A percentile compares a stretch with the other conserved stretches of the same genome.
Evolutionary conservation across 1,140 invertebrate genomes (phyloP).

Genomic region (Plectus sambesii): DNA sequence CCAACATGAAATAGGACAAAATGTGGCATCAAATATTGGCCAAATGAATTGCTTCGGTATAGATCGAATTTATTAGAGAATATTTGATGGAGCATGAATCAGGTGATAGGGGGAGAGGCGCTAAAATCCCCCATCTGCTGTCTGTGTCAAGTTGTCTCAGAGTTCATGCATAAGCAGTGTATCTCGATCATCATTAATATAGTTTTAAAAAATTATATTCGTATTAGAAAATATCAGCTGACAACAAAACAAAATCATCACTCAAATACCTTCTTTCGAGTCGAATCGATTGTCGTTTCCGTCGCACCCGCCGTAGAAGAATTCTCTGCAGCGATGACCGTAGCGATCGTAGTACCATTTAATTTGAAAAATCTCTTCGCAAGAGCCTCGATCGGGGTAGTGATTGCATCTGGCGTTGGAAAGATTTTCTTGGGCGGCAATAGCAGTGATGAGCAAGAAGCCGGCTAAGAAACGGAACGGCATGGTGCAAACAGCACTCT

Average conservation of each 20-base stretch:
- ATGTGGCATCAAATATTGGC: no score
- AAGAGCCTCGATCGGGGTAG: constrained; percentile 23
- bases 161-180: background rate
- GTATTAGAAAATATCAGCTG: constrained; percentile 1
- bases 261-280: constrained; percentile 18
- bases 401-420: constrained; percentile 23
- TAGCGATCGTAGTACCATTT: constrained; percentile 69
- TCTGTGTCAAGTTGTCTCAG: constrained; percentile 16
- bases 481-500: no score
- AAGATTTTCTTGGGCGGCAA: constrained; percentile 17
- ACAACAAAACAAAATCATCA: background rate
- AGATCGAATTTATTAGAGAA: background rate
- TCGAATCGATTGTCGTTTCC: constrained; percentile 67
- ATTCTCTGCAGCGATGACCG: constrained; percentile 74
- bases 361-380: constrained; percentile 16
- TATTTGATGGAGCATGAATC: no score
- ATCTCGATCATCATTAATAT: constrained; percentile 1
- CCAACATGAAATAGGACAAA: no score
- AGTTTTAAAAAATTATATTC: background rate
- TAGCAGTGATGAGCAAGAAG: no score
- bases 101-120: no score
- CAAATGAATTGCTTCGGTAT: background rate
- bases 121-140: no score
- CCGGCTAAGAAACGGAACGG: no score
- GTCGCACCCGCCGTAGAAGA: constrained; percentile 80